A percentile compares a stretch with the other conserved stretches of the same genome.
phyloP scores from a whole-genome alignment of 2,113 vertebrate species.

The Chascanopsetta lugubris region DNA sequence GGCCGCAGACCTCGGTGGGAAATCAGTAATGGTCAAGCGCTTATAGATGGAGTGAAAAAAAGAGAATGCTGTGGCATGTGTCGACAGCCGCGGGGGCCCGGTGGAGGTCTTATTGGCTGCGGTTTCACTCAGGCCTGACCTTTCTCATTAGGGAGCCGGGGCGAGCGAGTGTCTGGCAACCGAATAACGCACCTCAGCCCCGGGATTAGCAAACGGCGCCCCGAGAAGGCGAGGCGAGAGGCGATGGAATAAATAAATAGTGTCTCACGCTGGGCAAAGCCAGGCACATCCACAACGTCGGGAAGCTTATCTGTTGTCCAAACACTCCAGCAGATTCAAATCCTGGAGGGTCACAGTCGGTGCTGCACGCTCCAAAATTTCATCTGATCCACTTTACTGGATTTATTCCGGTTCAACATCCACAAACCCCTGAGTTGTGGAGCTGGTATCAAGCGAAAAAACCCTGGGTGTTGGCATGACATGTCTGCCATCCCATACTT shows the following conservation, averaged over 20 bases:
- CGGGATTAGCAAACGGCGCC: conserved; percentile 26
- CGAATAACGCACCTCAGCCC: conserved; percentile 42
- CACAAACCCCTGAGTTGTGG: too few species aligned
- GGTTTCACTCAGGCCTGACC: conserved; percentile 66
- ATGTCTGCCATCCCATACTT: too few species aligned
- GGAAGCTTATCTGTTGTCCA: conserved; percentile 4
- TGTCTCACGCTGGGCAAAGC: conserved; percentile 3
- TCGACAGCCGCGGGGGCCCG: conserved; percentile 35
- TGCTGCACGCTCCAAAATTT: neutral
- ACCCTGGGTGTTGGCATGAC: too few species aligned
- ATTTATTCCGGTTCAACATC: neutral
- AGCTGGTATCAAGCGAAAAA: too few species aligned
- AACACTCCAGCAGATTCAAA: neutral
- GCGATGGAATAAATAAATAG: conserved; percentile 22
- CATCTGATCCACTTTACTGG: neutral
- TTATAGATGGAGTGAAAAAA: too few species aligned
- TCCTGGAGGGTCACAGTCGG: neutral
- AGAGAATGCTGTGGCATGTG: conserved; percentile 49
- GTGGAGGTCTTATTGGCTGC: conserved; percentile 56
- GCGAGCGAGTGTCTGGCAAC: conserved; percentile 19
- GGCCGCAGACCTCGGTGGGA: conserved; percentile 40
- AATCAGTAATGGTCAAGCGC: conserved; percentile 49
- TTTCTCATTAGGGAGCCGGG: conserved; percentile 47
- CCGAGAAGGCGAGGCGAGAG: conserved; percentile 6
- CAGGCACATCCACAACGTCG: neutral